These are phyloP conservation scores for Centropristis striata DNA, from an alignment of 2,113 vertebrate genomes.

Conservation along the genomic window DNA sequence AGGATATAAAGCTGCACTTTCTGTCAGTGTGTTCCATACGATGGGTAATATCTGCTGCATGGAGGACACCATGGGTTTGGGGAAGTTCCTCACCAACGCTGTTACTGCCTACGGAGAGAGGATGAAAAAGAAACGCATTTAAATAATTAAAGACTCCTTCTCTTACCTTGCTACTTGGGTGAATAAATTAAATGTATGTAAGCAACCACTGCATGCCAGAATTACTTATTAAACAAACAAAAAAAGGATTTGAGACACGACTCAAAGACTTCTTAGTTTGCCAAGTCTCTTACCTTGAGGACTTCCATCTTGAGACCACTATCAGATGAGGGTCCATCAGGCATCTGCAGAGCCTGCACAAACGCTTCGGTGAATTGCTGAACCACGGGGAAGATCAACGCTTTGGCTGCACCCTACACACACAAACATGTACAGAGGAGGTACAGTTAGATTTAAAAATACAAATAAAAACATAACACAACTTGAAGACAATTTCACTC, in stretches of 20 bases:
- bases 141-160: neutral
- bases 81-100: constrained; percentile 97
- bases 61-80: constrained; percentile 97
- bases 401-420: constrained; percentile 93
- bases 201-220: neutral
- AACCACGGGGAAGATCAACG: constrained; percentile 96
- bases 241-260: too few species aligned
- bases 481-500: neutral
- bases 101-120: constrained; percentile 90
- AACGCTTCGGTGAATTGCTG: constrained; percentile 99
- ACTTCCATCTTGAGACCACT: constrained; percentile 99
- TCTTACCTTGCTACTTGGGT: neutral
- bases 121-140: neutral
- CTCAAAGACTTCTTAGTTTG: too few species aligned
- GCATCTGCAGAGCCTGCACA: constrained; percentile 96
- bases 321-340: constrained; percentile 94
- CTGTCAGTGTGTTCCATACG: constrained; percentile 98
- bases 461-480: neutral
- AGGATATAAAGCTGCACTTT: constrained; percentile 99
- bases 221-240: neutral
- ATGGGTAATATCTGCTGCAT: constrained; percentile 99
- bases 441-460: neutral
- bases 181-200: neutral
- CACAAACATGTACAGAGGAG: neutral
- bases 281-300: constrained; percentile 88